These are phyloP conservation scores for Dione vanillae DNA, from an alignment of 2,888 invertebrate species.

Conservation along the genomic window DNA sequence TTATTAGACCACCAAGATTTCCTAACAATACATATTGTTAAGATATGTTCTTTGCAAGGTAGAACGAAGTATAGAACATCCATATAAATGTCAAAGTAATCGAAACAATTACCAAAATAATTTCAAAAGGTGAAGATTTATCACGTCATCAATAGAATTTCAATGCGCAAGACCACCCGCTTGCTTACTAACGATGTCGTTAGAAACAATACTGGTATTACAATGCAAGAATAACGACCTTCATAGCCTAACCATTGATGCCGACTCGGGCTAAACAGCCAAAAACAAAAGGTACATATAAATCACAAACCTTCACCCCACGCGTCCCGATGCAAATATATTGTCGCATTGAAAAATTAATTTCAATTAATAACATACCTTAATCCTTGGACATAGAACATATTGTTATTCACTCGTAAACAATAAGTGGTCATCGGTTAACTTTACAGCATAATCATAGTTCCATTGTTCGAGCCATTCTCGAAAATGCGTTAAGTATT, in stretches of 20 bases:
- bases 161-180: constrained; percentile 81
- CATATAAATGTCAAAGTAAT: constrained; percentile 49
- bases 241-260: constrained; percentile 74
- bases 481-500: constrained; percentile 72
- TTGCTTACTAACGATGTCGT: constrained; percentile 81
- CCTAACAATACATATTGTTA: not conserved
- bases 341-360: constrained; percentile 38
- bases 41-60: not conserved
- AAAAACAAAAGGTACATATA: constrained; percentile 82
- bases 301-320: constrained; percentile 74
- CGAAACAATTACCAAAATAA: constrained; percentile 68
- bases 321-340: constrained; percentile 63
- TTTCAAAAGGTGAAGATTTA: constrained; percentile 70
- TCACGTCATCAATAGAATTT: constrained; percentile 78
- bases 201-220: constrained; percentile 76
- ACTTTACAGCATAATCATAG: constrained; percentile 56
- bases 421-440: constrained; percentile 75
- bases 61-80: constrained; percentile 11
- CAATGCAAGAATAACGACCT: constrained; percentile 82
- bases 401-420: constrained; percentile 70
- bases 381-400: constrained; percentile 29
- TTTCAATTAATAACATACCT: constrained; percentile 43
- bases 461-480: constrained; percentile 55
- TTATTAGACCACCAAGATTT: not conserved
- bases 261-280: constrained; percentile 75